phyloP scores from a whole-genome alignment of 1,140 invertebrate genomes.

The Reticulitermes speratus region DNA sequence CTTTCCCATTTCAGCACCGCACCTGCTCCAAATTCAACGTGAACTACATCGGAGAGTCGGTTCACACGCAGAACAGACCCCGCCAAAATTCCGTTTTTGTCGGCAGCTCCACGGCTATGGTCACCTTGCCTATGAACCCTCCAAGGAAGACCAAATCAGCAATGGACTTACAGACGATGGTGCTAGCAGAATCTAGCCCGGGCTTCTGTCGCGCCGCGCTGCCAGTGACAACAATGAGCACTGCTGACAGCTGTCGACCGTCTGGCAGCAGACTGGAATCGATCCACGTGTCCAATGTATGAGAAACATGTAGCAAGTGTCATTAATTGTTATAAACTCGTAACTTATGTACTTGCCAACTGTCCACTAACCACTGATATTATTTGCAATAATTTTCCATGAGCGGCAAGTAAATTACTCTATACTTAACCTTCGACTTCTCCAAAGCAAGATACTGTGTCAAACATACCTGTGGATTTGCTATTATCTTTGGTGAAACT shows the following conservation, averaged over 20 bases:
- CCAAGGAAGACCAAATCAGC: conserved; percentile 70
- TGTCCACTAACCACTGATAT: no score
- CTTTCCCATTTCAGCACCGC: conserved; percentile 53
- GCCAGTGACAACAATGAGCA: conserved; percentile 32
- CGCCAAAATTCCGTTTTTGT: conserved; percentile 84
- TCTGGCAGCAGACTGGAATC: conserved; percentile 2
- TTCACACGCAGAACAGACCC: conserved; percentile 47
- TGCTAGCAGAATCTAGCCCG: conserved; percentile 54
- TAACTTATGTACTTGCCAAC: no score
- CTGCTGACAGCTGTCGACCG: neutral
- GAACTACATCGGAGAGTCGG: conserved; percentile 56
- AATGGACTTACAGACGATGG: conserved; percentile 74
- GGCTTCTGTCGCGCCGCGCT: conserved; percentile 29
- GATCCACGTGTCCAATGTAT: conserved; percentile 26
- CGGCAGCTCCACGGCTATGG: conserved; percentile 62
- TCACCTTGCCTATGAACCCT: conserved; percentile 51
- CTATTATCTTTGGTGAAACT: no score
- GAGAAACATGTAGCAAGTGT: neutral
- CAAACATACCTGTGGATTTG: no score
- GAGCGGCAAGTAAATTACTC: no score
- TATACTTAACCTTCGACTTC: no score
- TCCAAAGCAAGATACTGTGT: no score
- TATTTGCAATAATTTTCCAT: no score
- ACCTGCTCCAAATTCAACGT: conserved; percentile 68
- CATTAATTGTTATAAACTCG: no score